phyloP scores from a whole-genome alignment of 2,888 invertebrate genomes.

The Autographa pulchrina region DNA sequence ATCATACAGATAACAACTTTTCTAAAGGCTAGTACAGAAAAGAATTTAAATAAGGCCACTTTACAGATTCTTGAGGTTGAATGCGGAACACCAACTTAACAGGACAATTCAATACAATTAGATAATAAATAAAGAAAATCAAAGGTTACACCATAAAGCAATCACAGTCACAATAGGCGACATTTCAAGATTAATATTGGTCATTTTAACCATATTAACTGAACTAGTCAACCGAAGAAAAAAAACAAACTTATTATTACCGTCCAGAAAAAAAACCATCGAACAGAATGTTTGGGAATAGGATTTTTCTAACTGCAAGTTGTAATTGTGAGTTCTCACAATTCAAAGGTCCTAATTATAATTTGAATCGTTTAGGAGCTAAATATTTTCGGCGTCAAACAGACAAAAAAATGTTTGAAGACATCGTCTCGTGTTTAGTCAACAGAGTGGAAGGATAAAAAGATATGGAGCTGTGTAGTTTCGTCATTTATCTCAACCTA shows the following conservation, averaged over 20 bases:
- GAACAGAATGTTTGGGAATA: slow-evolving; percentile 25
- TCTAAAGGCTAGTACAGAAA: neutral
- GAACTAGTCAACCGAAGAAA: slow-evolving; percentile 67
- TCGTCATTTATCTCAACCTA: neutral
- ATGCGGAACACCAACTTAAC: slow-evolving; percentile 29
- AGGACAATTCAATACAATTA: slow-evolving; percentile 48
- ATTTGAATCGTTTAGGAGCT: slow-evolving; percentile 87
- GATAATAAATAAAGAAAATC: slow-evolving; percentile 66
- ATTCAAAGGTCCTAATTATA: slow-evolving; percentile 86
- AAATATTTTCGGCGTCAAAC: slow-evolving; percentile 87
- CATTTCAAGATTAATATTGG: slow-evolving; percentile 85
- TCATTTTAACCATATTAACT: slow-evolving; percentile 81
- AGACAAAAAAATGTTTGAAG: slow-evolving; percentile 84
- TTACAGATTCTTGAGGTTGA: neutral
- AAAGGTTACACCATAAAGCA: slow-evolving; percentile 69
- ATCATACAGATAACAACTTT: neutral
- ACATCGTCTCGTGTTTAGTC: slow-evolving; percentile 85
- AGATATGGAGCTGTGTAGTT: slow-evolving; percentile 61
- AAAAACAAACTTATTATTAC: slow-evolving; percentile 30
- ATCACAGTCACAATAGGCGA: slow-evolving; percentile 79
- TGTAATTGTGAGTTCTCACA: slow-evolving; percentile 62
- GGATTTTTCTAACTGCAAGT: slow-evolving; percentile 28
- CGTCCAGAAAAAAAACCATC: slow-evolving; percentile 8
- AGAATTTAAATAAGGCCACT: neutral
- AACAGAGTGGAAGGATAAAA: slow-evolving; percentile 77